Evolutionary conservation across 2,797 vertebrate genomes (phyloP).

Genomic region (Sciurus vulgaris): DNA sequence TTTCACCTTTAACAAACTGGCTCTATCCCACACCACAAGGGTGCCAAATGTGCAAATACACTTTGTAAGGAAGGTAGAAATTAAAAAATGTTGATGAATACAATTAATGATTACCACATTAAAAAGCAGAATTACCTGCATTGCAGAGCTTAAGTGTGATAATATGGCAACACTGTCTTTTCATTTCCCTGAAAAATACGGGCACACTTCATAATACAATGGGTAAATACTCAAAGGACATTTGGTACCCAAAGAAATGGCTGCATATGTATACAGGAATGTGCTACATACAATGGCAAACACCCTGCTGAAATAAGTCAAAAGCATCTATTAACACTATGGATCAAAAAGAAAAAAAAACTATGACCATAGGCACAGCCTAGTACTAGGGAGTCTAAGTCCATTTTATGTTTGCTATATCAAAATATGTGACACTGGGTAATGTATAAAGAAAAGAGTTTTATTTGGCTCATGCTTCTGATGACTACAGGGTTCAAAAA

Average conservation of each 20-base stretch:
- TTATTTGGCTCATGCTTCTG: background rate
- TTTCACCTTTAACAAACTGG: background rate
- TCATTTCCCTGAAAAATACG: slow-evolving; percentile 9
- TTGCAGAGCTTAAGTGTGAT: background rate
- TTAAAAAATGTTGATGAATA: background rate
- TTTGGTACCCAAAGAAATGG: background rate
- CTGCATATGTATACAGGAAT: background rate
- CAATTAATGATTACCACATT: background rate
- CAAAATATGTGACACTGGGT: background rate
- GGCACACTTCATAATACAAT: background rate
- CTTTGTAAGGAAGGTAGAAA: background rate
- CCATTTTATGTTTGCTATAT: background rate
- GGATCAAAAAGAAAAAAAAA: background rate
- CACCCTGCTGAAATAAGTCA: background rate
- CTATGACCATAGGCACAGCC: background rate
- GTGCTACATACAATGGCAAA: background rate
- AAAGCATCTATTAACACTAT: background rate
- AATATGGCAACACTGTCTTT: background rate
- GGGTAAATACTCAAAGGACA: background rate
- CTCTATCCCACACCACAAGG: background rate
- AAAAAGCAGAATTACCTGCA: background rate
- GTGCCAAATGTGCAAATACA: background rate
- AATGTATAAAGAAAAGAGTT: background rate
- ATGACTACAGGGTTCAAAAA: background rate
- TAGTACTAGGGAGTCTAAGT: background rate